These are phyloP conservation scores for Pipa parva DNA, from an alignment of 2,113 vertebrate genomes.

Conservation along the genomic window DNA sequence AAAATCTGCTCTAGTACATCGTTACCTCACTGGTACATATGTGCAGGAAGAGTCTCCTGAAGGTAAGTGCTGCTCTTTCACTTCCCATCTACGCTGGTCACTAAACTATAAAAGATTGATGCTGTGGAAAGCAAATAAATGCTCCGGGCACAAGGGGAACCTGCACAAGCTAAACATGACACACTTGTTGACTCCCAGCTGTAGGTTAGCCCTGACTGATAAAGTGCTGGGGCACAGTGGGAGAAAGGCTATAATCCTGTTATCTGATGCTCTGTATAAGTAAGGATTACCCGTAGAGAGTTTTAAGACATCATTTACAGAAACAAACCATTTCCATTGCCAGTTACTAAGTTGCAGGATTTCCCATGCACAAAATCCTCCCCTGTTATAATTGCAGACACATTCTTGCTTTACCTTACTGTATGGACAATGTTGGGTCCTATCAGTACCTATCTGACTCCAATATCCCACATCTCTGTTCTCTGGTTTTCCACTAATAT, in stretches of 20 bases:
- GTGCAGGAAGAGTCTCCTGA: slow-evolving; percentile 97
- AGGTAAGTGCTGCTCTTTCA: slow-evolving; percentile 63
- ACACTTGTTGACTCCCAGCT: not conserved
- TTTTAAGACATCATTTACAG: too few species aligned
- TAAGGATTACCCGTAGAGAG: not conserved
- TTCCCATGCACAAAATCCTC: not conserved
- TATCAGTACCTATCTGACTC: not conserved
- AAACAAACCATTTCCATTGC: not conserved
- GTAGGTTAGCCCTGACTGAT: not conserved
- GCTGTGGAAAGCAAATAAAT: not conserved
- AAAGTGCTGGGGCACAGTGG: not conserved
- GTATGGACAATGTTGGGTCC: not conserved
- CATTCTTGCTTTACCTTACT: not conserved
- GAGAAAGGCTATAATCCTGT: not conserved
- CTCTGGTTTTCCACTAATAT: not conserved
- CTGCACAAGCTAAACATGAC: not conserved
- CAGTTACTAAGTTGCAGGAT: not conserved
- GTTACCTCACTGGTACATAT: slow-evolving; percentile 94
- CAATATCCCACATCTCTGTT: not conserved
- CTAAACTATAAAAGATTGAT: not conserved
- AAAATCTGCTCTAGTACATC: slow-evolving; percentile 94
- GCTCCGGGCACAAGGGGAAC: not conserved
- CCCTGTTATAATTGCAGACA: not conserved
- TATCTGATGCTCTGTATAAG: not conserved
- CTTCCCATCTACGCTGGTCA: not conserved